Evolutionary conservation across 2,113 vertebrate species (phyloP), one percentile per base, ranked within the genome.

Genomic region (Psammodynastes pulverulentus): DNA sequence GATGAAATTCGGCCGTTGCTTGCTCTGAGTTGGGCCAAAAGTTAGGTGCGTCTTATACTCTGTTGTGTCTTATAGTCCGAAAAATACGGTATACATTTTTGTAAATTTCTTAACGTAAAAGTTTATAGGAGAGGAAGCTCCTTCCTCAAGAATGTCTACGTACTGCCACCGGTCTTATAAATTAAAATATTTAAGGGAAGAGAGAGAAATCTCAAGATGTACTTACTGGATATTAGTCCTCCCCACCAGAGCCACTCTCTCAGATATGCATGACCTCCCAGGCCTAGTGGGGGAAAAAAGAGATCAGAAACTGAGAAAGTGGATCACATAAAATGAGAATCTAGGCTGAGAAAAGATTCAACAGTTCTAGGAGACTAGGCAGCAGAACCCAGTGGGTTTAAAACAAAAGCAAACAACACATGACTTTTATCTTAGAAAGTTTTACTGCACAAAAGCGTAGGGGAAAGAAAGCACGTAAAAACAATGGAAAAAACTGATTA

Each of bases 191-290:
- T 39, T 8, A 54, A 19, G 51, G 51, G 43, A 53, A 56, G 49
- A 0, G 0, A 54, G 90, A 94, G 26, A 89, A 6, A 1, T n/a
- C 0, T 7, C 13, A n/a, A 5, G 3, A 5, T 45, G 29, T 26
- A 97, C 98, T 98, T 98, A 98, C 98, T 99, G 97, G 97, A 98
- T 92, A 98, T 97, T 1, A 98, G 97, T 88, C 98, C 98, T 72
- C 98, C 97, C 98, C 98, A 99, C 98, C 98, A 98, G 3, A 98
- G 96, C 98, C 98, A 98, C 93, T 98, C 98, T 1, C 97, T 98
- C 46, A 98, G 97, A 94, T 98, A 99, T 0, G 97, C 97, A 91
- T 98, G 97, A 0, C 98, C 98, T 46, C 98, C 98, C 92, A 98
- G 98, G 95, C 98, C 98, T 98, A 54, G 5, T 1, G 92, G 62